Evolutionary conservation across 2,113 vertebrate species (phyloP).

Genomic region (Microcebus griseorufus): DNA sequence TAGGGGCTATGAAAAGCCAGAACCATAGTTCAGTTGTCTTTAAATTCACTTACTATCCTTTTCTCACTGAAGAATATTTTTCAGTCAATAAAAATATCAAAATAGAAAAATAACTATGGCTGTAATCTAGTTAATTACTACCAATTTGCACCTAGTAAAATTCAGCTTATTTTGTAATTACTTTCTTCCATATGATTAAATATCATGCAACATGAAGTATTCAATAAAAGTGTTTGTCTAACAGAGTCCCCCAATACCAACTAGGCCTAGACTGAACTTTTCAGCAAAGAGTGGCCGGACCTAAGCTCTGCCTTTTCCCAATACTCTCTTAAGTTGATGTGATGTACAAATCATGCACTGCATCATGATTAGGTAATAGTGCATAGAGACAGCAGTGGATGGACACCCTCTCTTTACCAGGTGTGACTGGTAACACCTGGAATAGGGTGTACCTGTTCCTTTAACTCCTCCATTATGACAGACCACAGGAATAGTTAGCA

Average conservation of each 20-base stretch:
- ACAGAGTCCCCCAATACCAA: neutral
- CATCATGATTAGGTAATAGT: neutral
- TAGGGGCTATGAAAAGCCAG: neutral
- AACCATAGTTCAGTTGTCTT: neutral
- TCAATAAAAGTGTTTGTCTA: neutral
- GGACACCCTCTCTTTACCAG: neutral
- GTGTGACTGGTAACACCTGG: neutral
- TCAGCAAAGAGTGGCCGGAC: neutral
- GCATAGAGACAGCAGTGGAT: neutral
- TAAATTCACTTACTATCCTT: neutral
- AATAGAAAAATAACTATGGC: neutral
- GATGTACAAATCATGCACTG: neutral
- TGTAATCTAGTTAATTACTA: neutral
- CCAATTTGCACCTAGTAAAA: neutral
- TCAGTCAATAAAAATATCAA: slow-evolving; percentile 13
- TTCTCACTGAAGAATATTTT: neutral
- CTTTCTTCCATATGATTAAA: neutral
- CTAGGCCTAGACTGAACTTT: neutral
- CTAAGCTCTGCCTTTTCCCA: neutral
- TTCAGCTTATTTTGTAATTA: neutral
- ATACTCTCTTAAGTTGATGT: neutral
- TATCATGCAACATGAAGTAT: neutral
- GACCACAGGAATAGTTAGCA: neutral
- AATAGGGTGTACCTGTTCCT: neutral
- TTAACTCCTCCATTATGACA: neutral